Base-by-base conservation (phyloP, 2,113 vertebrate genomes). In the Ageneiosus marmoratus region DNA sequence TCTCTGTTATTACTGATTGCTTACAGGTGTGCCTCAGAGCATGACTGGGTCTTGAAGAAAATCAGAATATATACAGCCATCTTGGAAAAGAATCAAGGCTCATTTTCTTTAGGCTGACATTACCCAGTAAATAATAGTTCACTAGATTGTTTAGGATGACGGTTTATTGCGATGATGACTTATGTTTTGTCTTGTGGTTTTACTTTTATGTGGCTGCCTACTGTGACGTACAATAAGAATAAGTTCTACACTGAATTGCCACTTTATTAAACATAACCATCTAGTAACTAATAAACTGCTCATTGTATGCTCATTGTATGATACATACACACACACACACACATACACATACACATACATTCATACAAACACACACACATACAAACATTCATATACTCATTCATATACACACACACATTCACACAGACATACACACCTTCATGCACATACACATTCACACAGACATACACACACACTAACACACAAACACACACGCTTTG, bases 41-140 rank as follows among this genome's bases (percentile, higher is more conserved):
- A 55, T 76, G 73, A 55, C 73, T 55, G 48, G 48, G 20, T 24
- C 50, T 20, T 76, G 50, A 76, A 55, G 29, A 55, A 55, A 55
- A 76, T 76, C 48, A 22, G 29, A 76, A 76, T 75, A 75, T 53
- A 37, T 76, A 76, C 53, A 18, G 29, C 32, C 73, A 75, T 34
- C 29, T 55, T 76, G 73, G 50, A 55, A 76, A 55, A 24, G 50
- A 18, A 76, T 76, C 73, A 55, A 53, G 8, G 73, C 29, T 55
- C 50, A 46, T 51, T 74, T 74, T 74, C 72, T 74, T 74, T 32
- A 24, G 37, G 73, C 73, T 24, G 73, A 76, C 73, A 53, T 53
- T 53, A 76, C 22, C 73, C 4, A 55, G 73, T 53, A 37, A 76
- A 76, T 76, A 76, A 76, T 53, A 34, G 50, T 34, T 53, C 29